Base-by-base conservation (phyloP, 2,888 invertebrate genomes). In the Pheosia gnoma region DNA sequence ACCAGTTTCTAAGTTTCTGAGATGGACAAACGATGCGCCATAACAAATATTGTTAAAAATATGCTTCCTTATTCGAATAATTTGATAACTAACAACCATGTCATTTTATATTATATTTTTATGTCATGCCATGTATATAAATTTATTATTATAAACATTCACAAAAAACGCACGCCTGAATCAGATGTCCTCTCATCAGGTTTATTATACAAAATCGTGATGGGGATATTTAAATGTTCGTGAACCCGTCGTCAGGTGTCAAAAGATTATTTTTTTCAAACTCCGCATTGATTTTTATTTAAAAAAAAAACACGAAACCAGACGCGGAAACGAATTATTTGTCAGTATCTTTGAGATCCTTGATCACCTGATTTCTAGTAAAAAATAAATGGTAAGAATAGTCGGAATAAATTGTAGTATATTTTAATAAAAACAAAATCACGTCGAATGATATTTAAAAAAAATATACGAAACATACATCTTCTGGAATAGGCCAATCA, bases 121-220 rank as follows among this genome's bases (percentile, higher is more conserved):
- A 25, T 25, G 25, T 25, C 25, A 25, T 25, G 25, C 25, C 25
- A 25, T 25, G 2, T 25, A 25, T 25, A 25, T 25, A 25, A 25
- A 25, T 25, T 25, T 25, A 25, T n/a, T n/a, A n/a, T n/a, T n/a
- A n/a, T n/a, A n/a, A n/a, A n/a, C n/a, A n/a, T 25, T 2, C 25
- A 25, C 25, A 25, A 25, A 25, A 25, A 25, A 25, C 25, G 25
- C 25, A 25, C 25, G 25, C 25, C 25, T 25, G 43, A 43, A 8
- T 9, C 11, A 47, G 5, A 1, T 51, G 51, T 75, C 74, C 71
- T 68, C 72, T 74, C 70, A 76, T 76, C 77, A 66, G 70, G 67
- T 75, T 81, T 80, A 83, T 84, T 83, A 84, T 80, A 69, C 76
- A 65, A 66, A 77, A 66, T 86, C 86, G 85, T 85, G 87, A 86